Evolutionary conservation across 2,113 vertebrate species (phyloP).

Genomic region (Cercopithecus mona): DNA sequence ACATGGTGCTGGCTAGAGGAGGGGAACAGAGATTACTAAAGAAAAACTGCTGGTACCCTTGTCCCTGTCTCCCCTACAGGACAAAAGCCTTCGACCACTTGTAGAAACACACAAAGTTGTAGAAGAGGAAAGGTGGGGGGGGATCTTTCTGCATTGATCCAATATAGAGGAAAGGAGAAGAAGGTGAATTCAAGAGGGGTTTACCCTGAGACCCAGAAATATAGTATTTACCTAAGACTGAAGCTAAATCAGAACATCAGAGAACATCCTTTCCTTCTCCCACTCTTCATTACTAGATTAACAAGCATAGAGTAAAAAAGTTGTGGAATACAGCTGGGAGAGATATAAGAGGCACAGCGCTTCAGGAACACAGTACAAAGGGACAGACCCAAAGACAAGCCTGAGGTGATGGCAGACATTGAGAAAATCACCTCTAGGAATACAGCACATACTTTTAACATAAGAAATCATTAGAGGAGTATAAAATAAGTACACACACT

Average conservation of each 20-base stretch:
- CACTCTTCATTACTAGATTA: neutral
- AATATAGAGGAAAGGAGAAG: fast-evolving
- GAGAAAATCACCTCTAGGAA: neutral
- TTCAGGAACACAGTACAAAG: neutral
- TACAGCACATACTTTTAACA: neutral
- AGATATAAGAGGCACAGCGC: neutral
- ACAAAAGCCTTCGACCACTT: neutral
- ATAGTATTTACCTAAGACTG: neutral
- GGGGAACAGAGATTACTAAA: neutral
- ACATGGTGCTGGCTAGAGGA: fast-evolving
- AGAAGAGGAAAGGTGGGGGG: neutral
- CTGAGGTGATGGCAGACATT: neutral
- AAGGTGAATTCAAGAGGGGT: neutral
- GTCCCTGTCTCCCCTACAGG: neutral
- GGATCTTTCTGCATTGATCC: neutral
- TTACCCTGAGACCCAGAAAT: neutral
- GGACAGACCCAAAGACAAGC: neutral
- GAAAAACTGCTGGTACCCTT: neutral
- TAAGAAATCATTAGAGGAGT: neutral
- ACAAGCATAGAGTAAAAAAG: neutral
- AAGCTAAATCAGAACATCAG: neutral
- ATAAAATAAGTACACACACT: neutral
- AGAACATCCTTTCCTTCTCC: neutral
- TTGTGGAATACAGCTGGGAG: neutral
- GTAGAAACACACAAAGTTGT: neutral